Percentiles rank a stretch among this genome's conserved stretches.
These are phyloP conservation scores for Cyprinella venusta DNA, from an alignment of 2,797 vertebrate species.

Conservation along the genomic window DNA sequence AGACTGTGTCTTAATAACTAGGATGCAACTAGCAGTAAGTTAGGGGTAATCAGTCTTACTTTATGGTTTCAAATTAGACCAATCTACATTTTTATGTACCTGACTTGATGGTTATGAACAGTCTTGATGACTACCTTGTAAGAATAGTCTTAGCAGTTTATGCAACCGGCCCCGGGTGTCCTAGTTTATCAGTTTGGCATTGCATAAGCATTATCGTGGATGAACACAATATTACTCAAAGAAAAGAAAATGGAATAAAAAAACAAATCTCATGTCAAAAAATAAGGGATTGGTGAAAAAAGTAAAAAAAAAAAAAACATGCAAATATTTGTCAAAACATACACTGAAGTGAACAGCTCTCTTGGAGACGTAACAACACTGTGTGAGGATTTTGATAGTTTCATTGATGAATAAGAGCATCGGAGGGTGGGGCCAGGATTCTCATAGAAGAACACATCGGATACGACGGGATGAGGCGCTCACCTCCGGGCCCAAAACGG, in stretches of 20 bases:
- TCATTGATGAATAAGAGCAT: constrained; percentile 2
- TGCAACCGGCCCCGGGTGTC: background rate
- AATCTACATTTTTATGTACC: too few relatives aligned
- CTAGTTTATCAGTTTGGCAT: constrained; percentile 7
- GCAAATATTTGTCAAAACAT: constrained; percentile 3
- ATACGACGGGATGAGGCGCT: constrained; percentile 27
- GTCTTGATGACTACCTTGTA: too few relatives aligned
- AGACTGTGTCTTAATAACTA: too few relatives aligned
- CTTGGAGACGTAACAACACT: constrained; percentile 8
- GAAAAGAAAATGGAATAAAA: background rate
- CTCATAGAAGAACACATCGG: constrained; percentile 55
- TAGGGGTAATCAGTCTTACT: too few relatives aligned
- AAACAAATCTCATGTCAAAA: constrained; percentile 6
- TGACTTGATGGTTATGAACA: too few relatives aligned
- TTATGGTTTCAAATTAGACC: too few relatives aligned
- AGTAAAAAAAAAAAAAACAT: background rate
- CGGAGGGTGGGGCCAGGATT: background rate
- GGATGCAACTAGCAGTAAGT: too few relatives aligned
- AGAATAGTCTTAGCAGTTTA: too few relatives aligned
- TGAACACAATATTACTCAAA: constrained; percentile 13
- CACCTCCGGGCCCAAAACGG: constrained; percentile 93
- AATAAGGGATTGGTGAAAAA: background rate
- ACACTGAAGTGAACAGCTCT: background rate
- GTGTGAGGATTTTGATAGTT: background rate
- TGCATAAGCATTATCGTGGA: background rate